Evolutionary conservation across 1,140 invertebrate species (phyloP), one percentile per base, ranked within the genome.

Genomic region (Drosophila albomicans): DNA sequence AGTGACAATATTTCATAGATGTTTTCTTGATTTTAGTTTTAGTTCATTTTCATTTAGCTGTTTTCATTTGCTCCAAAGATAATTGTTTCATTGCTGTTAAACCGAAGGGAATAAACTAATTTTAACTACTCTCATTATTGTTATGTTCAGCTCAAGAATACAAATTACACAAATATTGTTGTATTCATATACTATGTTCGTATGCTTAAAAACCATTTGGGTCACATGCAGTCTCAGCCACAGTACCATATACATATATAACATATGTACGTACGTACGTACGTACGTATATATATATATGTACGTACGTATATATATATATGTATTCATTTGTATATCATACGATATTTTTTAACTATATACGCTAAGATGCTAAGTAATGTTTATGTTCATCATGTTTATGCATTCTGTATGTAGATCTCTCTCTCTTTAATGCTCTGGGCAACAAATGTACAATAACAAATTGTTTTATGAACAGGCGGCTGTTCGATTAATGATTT

Each of bases 81-180:
- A 72, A 30, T 43, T 51, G 30, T 54, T 25, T 59, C 38, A 35
- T 63, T 70, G 30, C 59, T 79, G 58, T 56, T 79, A 75, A 65
- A 65, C 72, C 72, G 76, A 73, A 6, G 28, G 28, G 61, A 46
- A 52, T 85, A 57, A 64, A 58, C 81, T 81, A 85, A 85, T 82
- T 38, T 38, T 87, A 73, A 82, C 79, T 87, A 82, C 79, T 70
- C 77, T 80, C 80, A 88, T 87, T 87, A 87, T 87, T 87, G 84
- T 87, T 84, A 88, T 87, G 80, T 87, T 87, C 84, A 87, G 84
- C 84, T 87, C 80, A 81, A 87, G 64, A 79, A 79, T 76, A 78
- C 81, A 70, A 73, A 52, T 79, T 67, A 49, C 35, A 57, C 56
- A 54, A 51, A 86, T 58, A 25, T 25, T 25, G 20, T 25, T 46